Evolutionary conservation across 2,888 invertebrate species (phyloP).

Genomic region (Epinotia demarniana): DNA sequence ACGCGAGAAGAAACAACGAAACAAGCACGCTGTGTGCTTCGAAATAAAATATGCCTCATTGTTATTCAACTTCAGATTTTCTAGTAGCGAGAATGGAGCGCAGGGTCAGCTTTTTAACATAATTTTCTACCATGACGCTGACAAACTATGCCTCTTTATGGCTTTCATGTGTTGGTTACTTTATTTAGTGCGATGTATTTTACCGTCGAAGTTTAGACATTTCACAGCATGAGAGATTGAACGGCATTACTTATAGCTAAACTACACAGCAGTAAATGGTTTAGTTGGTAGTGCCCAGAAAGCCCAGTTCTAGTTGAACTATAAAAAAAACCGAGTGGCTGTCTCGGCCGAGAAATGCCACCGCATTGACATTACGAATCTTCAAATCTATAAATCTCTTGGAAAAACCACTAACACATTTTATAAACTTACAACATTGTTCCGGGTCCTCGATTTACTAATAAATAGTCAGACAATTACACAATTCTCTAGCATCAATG

Average conservation of each 20-base stretch:
- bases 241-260: too few species aligned
- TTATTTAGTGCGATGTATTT: too few species aligned
- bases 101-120: conserved; percentile 20
- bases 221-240: too few species aligned
- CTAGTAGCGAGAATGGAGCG: neutral
- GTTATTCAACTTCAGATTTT: conserved; percentile 11
- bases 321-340: too few species aligned
- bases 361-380: neutral
- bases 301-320: too few species aligned
- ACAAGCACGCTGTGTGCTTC: neutral
- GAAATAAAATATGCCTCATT: conserved; percentile 10
- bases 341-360: neutral
- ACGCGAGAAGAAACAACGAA: neutral
- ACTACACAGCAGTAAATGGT: too few species aligned
- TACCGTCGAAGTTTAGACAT: too few species aligned
- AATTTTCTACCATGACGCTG: conserved; percentile 4
- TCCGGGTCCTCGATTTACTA: neutral
- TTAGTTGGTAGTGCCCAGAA: neutral
- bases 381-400: neutral
- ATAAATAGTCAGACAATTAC: conserved; percentile 11
- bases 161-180: neutral
- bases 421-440: neutral
- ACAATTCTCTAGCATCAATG: conserved; percentile 35
- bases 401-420: neutral
- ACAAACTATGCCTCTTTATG: neutral